Evolutionary conservation across 53 echinoderm and acorn worm species (phyloP), one percentile per base, ranked within the genome.

Genomic region (Crossaster papposus): DNA sequence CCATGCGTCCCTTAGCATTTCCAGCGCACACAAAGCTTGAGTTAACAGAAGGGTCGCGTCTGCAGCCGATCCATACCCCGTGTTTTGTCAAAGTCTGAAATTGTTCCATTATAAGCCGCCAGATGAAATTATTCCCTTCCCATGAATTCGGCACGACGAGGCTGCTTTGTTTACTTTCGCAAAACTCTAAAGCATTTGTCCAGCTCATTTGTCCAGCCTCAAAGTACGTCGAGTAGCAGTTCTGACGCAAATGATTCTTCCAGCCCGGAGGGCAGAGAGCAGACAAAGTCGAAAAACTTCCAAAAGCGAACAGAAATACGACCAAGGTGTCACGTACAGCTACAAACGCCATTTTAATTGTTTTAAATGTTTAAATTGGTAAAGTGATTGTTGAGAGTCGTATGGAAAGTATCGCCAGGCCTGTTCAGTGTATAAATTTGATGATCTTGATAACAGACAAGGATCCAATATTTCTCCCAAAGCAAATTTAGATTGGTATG

Each of bases 131-230:
- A 7, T 75, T 75, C 75, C 36, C 75, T 0, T 13, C 75, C 75
- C 36, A 37, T 75, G 75, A 75, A 75, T 75, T 75, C 35, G 75
- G 75, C 75, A 75, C 75, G 35, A 36, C 36, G 2, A 75, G 36
- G 2, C 15, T 4, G 75, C 75, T 33, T 36, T 33, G 32, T 36
- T 36, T 75, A 7, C 38, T 20, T 10, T 20, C 35, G 36, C 75
- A 75, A 37, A 75, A 75, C 33, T 33, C 31, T 20, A 14, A 70
- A 30, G 70, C 70, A n/a, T 70, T 30, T 28, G 29, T 12, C 70
- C 70, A 30, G 23, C 23, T 70, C 70, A 70, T 70, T 3, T 9
- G 70, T n/a, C n/a, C n/a, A n/a, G n/a, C n/a, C 12, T 30, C 31
- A 3, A 70, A 30, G 31, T 70, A 30, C 70, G 29, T 17, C 11